phyloP scores from a whole-genome alignment of 2,797 vertebrate species.

The Threskiornis aethiopicus region DNA sequence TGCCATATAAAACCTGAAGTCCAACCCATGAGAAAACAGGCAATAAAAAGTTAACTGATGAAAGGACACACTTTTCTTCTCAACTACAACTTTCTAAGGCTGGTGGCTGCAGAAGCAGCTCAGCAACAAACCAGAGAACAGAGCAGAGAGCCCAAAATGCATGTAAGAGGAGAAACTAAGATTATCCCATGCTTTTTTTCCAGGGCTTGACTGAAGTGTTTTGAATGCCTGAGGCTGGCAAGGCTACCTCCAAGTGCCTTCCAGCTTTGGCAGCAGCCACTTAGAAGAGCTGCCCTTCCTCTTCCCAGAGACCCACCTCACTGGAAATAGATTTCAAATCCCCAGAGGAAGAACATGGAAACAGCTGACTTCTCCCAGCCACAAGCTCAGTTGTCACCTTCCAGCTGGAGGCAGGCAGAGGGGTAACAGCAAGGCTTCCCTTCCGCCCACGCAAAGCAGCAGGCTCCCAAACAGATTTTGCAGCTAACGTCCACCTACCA shows the following conservation, averaged over 20 bases:
- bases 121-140: neutral
- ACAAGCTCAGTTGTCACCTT: neutral
- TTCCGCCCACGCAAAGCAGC: neutral
- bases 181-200: neutral
- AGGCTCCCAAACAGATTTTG: neutral
- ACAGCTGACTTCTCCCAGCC: constrained; percentile 26
- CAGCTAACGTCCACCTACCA: neutral
- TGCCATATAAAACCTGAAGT: neutral
- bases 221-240: neutral
- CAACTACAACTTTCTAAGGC: neutral
- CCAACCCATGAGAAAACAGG: neutral
- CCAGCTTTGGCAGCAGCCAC: neutral
- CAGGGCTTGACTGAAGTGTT: neutral
- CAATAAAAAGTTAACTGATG: neutral
- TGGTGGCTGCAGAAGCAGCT: neutral
- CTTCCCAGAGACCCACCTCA: constrained; percentile 22
- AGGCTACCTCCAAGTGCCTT: neutral
- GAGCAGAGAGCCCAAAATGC: neutral
- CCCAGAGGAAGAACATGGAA: neutral
- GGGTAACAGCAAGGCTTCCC: neutral
- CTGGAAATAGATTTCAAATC: constrained; percentile 44
- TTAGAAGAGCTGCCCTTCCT: neutral
- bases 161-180: neutral
- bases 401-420: neutral
- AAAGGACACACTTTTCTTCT: neutral